Base-by-base conservation (phyloP, 1,140 invertebrate genomes). In the Ctenoplectra terminalis region DNA sequence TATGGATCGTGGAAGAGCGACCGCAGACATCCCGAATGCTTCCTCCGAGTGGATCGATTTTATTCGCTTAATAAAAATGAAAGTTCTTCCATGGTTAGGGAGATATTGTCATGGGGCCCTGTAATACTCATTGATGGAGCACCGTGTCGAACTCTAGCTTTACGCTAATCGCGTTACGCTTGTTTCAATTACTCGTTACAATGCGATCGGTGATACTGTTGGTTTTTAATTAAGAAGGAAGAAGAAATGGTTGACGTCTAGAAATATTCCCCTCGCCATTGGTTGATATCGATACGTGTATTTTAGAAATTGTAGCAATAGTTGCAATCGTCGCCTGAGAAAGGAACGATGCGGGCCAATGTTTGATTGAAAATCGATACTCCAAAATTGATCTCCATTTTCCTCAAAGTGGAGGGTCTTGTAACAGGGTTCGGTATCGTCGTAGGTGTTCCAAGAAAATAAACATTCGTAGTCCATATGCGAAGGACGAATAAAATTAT, bases 1-100 rank as follows among this genome's bases (percentile, higher is more conserved):
- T 31, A 29, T 31, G 63, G 46, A 64, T 76, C 74, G 74, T 52
- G 20, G n/a, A 67, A 31, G 23, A 15, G 9, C 52, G 69, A 54
- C 46, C 73, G 73, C 46, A 76, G 60, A 66, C 61, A 11, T 31
- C 46, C 20, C 13, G n/a, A 20, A 31, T 50, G 26, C 13, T 37
- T 66, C 40, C 54, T 13, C 17, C 31, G 20, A 43, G 37, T 31
- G 48, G 46, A 75, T 66, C 73, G 11, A 29, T n/a, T 75, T 75
- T 75, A 75, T 69, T 69, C 63, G 61, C 37, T 76, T 69, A 40
- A 67, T 76, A 76, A 76, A 76, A 76, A 67, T 8, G 74, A 69
- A 69, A 69, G 61, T 67, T 37, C 26, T 34, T 23, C 48, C 23
- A 43, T 56, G 52, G 31, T 76, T 54, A 67, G 37, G 74, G 20